Conservation (phyloP, 2,113 vertebrate genomes). For the Tetrax tetrax region DNA sequence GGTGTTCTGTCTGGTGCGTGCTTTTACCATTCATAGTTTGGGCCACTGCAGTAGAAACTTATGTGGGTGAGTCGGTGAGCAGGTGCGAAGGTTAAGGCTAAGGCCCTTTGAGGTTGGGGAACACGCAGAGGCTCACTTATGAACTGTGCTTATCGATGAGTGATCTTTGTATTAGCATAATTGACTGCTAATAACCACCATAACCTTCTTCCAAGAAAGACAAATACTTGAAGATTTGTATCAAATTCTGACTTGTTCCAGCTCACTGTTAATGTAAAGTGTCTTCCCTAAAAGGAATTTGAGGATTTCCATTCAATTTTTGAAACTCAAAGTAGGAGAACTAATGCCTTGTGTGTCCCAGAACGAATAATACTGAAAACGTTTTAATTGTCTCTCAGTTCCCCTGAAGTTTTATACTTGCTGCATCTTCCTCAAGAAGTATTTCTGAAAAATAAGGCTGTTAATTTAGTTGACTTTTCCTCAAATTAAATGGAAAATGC, state of each 20-base stretch:
- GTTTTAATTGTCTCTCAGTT: not conserved
- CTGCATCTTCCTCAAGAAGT: not conserved
- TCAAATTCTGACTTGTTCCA: not conserved
- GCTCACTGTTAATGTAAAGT: not conserved
- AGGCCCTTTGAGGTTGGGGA: not conserved
- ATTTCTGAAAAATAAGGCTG: not conserved
- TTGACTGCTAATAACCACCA: not conserved
- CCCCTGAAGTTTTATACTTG: not conserved
- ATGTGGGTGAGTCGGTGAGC: not conserved
- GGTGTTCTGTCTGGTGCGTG: fast-evolving
- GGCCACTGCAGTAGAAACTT: not conserved
- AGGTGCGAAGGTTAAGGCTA: not conserved
- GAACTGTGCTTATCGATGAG: not conserved
- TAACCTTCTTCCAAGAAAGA: not conserved
- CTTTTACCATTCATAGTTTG: not conserved
- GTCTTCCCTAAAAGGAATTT: not conserved
- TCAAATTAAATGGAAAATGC: not conserved
- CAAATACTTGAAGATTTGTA: not conserved
- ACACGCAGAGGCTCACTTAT: not conserved
- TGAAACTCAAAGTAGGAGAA: not conserved
- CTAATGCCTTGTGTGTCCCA: not conserved
- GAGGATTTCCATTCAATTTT: not conserved
- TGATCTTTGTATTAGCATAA: not conserved
- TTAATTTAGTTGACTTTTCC: not conserved
- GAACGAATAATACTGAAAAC: not conserved